These are phyloP conservation scores for Morpho deidamia DNA, from an alignment of 2,888 invertebrate genomes.

Conservation along the genomic window DNA sequence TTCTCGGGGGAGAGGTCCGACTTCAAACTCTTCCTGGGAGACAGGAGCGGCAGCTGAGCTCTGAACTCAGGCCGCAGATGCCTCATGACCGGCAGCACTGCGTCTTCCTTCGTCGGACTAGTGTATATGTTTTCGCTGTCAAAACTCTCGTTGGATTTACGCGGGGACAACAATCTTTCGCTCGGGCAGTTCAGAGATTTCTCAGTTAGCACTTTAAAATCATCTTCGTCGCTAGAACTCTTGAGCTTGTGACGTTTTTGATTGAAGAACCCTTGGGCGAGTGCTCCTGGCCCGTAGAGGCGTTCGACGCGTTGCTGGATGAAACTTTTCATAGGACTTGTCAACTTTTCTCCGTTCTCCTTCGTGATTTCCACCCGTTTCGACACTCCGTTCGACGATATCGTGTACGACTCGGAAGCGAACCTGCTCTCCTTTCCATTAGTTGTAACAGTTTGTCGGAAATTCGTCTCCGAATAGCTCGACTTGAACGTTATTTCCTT, in stretches of 20 bases:
- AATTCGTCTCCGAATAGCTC: conserved; percentile 71
- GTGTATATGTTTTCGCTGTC: conserved; percentile 42
- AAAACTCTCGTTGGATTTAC: conserved; percentile 42
- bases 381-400: conserved; percentile 66
- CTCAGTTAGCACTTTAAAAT: conserved; percentile 57
- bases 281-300: conserved; percentile 90
- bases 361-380: conserved; percentile 70
- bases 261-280: conserved; percentile 91
- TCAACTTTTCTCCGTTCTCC: conserved; percentile 64
- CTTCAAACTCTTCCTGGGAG: conserved; percentile 74
- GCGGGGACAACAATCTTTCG: conserved; percentile 47
- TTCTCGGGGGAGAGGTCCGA: conserved; percentile 55
- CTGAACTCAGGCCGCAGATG: conserved; percentile 92
- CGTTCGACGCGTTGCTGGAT: conserved; percentile 94
- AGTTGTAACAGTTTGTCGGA: conserved; percentile 54
- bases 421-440: conserved; percentile 56
- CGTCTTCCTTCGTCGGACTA: conserved; percentile 53
- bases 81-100: conserved; percentile 85
- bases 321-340: conserved; percentile 83
- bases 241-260: conserved; percentile 76
- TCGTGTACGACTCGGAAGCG: conserved; percentile 64
- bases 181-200: conserved; percentile 58
- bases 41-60: conserved; percentile 86
- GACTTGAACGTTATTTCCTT: conserved; percentile 67
- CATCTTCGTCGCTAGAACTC: conserved; percentile 59